Evolutionary conservation across 2,888 invertebrate genomes (phyloP).

Genomic region (Lasioglossum marginatum): DNA sequence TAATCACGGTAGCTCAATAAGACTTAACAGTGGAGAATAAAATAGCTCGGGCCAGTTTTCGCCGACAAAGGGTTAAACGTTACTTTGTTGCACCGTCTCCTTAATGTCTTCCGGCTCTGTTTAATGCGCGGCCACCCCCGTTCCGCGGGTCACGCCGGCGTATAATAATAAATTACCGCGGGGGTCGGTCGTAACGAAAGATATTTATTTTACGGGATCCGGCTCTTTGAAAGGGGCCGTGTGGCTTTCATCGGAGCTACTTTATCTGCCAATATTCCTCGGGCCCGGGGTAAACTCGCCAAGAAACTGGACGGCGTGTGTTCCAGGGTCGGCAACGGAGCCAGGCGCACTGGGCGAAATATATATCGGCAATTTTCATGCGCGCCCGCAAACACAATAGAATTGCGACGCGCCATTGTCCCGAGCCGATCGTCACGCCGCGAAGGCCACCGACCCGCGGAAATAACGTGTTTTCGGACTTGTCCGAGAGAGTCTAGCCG

Average conservation of each 20-base stretch:
- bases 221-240: constrained; percentile 39
- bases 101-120: constrained; percentile 52
- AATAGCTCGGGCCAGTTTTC: background rate
- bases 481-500: constrained; percentile 39
- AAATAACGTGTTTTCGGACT: constrained; percentile 42
- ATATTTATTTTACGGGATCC: constrained; percentile 58
- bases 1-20: constrained; percentile 49
- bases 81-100: constrained; percentile 51
- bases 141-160: background rate
- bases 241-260: constrained; percentile 53
- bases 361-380: constrained; percentile 46
- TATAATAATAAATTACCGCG: constrained; percentile 54
- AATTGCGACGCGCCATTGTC: constrained; percentile 44
- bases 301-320: constrained; percentile 24
- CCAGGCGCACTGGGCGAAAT: background rate
- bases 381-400: constrained; percentile 39
- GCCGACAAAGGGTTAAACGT: constrained; percentile 54
- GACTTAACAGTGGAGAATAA: constrained; percentile 31
- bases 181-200: constrained; percentile 47
- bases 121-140: constrained; percentile 31
- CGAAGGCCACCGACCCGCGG: background rate
- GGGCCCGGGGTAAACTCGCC: constrained; percentile 36
- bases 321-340: background rate
- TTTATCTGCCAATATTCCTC: constrained; percentile 56
- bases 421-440: constrained; percentile 21